These are phyloP conservation scores for Drosophila busckii DNA, from an alignment of 1,140 invertebrate species.

Conservation along the genomic window DNA sequence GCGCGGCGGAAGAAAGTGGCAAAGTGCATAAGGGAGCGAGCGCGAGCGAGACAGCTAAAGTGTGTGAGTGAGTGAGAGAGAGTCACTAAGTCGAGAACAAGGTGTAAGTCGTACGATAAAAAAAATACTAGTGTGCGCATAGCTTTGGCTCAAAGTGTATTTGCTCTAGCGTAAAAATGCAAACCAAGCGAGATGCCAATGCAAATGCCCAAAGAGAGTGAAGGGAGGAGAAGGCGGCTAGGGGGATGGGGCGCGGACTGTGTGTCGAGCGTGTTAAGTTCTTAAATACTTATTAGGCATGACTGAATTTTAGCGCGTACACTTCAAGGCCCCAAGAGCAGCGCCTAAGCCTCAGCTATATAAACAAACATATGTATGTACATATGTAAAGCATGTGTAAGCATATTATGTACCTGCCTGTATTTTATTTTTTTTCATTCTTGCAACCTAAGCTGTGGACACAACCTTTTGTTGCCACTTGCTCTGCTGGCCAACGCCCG, in stretches of 20 bases:
- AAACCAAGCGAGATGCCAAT: slow-evolving; percentile 45
- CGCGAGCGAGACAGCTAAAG: too few species aligned
- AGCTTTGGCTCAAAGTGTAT: slow-evolving; percentile 69
- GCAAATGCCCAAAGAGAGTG: slow-evolving; percentile 24
- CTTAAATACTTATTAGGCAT: slow-evolving; percentile 75
- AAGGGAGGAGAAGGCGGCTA: slow-evolving; percentile 1
- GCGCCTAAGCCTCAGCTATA: too few species aligned
- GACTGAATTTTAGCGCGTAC: slow-evolving; percentile 70
- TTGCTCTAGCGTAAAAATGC: slow-evolving; percentile 69
- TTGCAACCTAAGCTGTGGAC: too few species aligned
- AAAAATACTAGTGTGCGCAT: slow-evolving; percentile 20
- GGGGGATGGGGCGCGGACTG: slow-evolving; percentile 22
- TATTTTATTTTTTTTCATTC: too few species aligned
- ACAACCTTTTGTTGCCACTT: too few species aligned
- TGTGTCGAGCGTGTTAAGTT: slow-evolving; percentile 59
- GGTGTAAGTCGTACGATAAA: slow-evolving; percentile 40
- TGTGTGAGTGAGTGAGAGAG: too few species aligned
- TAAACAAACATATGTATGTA: slow-evolving; percentile 3
- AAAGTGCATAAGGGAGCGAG: slow-evolving; percentile 29
- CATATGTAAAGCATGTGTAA: background rate
- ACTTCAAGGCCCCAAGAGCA: too few species aligned
- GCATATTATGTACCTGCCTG: too few species aligned
- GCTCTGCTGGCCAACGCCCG: background rate
- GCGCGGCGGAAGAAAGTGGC: slow-evolving; percentile 1
- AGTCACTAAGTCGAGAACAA: slow-evolving; percentile 65